Evolutionary conservation across 2,113 vertebrate species (phyloP), one percentile per base, ranked within the genome.

Genomic region (Carassius carassius): DNA sequence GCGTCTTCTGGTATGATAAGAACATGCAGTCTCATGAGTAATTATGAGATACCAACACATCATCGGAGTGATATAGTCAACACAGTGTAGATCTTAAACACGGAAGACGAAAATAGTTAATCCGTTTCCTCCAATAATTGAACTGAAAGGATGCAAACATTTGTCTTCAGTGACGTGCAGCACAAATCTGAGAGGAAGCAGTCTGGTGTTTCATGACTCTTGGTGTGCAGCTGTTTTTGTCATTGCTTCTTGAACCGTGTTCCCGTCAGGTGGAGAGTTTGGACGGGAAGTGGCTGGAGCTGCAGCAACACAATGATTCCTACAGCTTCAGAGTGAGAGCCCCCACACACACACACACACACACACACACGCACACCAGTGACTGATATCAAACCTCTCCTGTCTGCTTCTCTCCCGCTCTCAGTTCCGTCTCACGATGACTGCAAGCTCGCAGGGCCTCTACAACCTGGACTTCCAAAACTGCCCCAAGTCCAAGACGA

Each of bases 401-500:
- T 14, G 12, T 23, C 35, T 73, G 13, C 51, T 80, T 19, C 51
- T 82, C 70, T 70, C 54, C 2, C 23, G 17, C 17, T 47, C 19
- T 82, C 91, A 96, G 95, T 97, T 96, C 86, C 91, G 86, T 0
- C 41, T 96, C 47, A 84, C 83, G 73, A 78, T 96, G 0, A 93
- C 94, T 73, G 63, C 84, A 0, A 65, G 81, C 87, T 91, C 91
- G 0, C 88, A 95, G 90, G 96, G 96, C 4, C 92, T 95, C 19
- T 97, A 96, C 92, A 96, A 79, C 78, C 92, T 97, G 44, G 94
- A 92, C 89, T 97, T 97, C 88, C 94, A 97, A 90, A 95, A 94
- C 89, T 97, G 96, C 78, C 32, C 78, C 73, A 95, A 93, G 86
- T 67, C 88, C 0, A 88, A 47, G 0, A 0, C 0, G 0, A 73